Evolutionary conservation across 2,888 invertebrate species (phyloP).

Genomic region (Dryadula phaetusa): DNA sequence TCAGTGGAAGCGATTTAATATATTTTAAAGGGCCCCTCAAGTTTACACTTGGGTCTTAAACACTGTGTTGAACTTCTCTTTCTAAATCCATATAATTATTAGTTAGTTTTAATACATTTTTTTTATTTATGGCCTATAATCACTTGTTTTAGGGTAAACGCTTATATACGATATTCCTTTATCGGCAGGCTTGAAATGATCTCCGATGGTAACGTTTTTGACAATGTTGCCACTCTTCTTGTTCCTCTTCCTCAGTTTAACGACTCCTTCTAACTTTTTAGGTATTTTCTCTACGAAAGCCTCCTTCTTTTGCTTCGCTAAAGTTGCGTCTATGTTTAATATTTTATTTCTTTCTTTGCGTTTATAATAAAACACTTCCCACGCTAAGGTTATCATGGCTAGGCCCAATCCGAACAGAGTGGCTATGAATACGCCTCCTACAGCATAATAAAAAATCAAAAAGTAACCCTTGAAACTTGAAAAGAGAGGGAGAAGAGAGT

Average conservation of each 20-base stretch:
- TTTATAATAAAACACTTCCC: conserved; percentile 92
- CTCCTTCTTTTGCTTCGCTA: conserved; percentile 57
- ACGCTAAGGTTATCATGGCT: conserved; percentile 92
- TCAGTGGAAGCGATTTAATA: too few species aligned
- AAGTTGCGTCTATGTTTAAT: conserved; percentile 51
- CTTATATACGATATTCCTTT: conserved; percentile 69
- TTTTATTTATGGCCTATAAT: conserved; percentile 60
- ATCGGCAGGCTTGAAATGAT: conserved; percentile 72
- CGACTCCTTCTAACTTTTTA: conserved; percentile 51
- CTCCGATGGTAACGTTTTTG: conserved; percentile 74
- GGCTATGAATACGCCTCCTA: conserved; percentile 96
- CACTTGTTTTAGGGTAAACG: conserved; percentile 66
- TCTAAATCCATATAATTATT: too few species aligned
- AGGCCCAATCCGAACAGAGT: conserved; percentile 92
- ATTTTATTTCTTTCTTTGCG: conserved; percentile 77
- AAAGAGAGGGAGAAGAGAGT: too few species aligned
- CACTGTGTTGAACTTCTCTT: too few species aligned
- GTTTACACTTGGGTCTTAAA: too few species aligned
- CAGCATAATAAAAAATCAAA: too few species aligned
- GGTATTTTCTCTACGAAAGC: conserved; percentile 51
- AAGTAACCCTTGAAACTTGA: too few species aligned
- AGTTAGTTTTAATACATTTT: not conserved
- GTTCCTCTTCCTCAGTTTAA: conserved; percentile 52
- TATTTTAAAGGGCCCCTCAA: too few species aligned
- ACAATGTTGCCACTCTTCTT: conserved; percentile 47